phyloP scores from a whole-genome alignment of 2,113 vertebrate genomes.

The Argyrosomus japonicus region DNA sequence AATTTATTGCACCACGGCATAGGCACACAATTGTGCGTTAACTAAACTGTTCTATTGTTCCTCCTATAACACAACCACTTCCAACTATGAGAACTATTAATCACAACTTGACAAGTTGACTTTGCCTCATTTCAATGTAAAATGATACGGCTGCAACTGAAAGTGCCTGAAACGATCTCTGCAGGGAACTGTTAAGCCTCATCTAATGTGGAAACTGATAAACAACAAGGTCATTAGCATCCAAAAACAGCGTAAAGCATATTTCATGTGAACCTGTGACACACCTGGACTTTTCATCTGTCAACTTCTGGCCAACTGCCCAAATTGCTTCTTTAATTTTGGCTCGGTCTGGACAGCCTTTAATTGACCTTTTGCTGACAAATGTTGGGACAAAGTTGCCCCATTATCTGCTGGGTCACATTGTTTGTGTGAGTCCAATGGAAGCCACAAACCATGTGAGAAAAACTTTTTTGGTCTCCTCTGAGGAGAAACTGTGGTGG shows the following conservation, averaged over 20 bases:
- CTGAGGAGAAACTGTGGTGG: constrained; percentile 9
- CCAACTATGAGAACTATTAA: neutral
- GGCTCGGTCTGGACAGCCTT: neutral
- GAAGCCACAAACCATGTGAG: neutral
- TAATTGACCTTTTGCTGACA: neutral
- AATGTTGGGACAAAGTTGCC: neutral
- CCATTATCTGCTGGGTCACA: neutral
- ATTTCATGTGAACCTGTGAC: neutral
- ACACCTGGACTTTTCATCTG: constrained; percentile 33
- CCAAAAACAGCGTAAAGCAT: constrained; percentile 5
- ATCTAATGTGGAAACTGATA: constrained; percentile 10
- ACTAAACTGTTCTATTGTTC: neutral
- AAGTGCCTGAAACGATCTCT: constrained; percentile 16
- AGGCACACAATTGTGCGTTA: neutral
- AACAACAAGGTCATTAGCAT: neutral
- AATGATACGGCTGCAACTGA: neutral
- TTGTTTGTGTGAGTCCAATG: neutral
- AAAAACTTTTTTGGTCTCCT: constrained; percentile 27
- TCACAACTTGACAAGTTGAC: constrained; percentile 7
- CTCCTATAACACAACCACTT: neutral
- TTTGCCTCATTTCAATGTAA: neutral
- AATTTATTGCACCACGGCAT: neutral
- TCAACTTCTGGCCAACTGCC: neutral
- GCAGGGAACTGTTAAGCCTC: constrained; percentile 15
- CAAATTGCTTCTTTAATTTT: neutral